phyloP scores from a whole-genome alignment of 1,140 invertebrate genomes.

The Heliconius melpomene region DNA sequence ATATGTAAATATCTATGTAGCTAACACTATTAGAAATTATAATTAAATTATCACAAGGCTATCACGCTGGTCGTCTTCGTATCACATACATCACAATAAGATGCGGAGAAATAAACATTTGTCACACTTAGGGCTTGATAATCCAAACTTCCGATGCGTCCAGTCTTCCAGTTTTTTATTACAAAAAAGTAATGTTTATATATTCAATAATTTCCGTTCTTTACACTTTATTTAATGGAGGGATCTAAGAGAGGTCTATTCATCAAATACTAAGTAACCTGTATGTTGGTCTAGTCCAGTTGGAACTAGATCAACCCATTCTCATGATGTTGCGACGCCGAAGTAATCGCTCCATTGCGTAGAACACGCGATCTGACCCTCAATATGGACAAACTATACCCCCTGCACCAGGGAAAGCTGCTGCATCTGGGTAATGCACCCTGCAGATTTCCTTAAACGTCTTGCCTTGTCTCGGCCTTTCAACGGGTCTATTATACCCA shows the following conservation, averaged over 20 bases:
- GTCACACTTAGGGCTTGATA: conserved; percentile 38
- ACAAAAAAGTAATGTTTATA: neutral
- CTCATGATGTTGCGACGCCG: conserved; percentile 75
- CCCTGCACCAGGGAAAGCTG: conserved; percentile 61
- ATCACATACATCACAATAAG: conserved; percentile 44
- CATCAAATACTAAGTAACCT: conserved; percentile 21
- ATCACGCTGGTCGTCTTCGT: conserved; percentile 52
- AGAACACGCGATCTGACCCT: conserved; percentile 79
- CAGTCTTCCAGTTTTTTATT: conserved; percentile 13
- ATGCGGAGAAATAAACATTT: conserved; percentile 32
- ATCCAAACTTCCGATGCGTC: conserved; percentile 20
- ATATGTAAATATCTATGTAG: conserved; percentile 36
- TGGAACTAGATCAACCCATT: conserved; percentile 64
- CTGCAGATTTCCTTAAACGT: conserved; percentile 77
- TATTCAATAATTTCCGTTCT: neutral
- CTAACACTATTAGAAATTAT: conserved; percentile 45
- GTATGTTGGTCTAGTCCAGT: conserved; percentile 20
- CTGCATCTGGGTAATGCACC: conserved; percentile 69
- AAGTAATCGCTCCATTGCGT: conserved; percentile 76
- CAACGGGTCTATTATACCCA: conserved; percentile 44
- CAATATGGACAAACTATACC: conserved; percentile 74
- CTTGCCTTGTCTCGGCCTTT: conserved; percentile 63
- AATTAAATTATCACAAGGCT: conserved; percentile 69
- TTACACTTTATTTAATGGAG: neutral
- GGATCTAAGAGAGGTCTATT: neutral